Percentiles rank a stretch among this genome's conserved stretches.
Conservation (phyloP, 1,140 invertebrate genomes). For the Drosophila quadrilineata region DNA sequence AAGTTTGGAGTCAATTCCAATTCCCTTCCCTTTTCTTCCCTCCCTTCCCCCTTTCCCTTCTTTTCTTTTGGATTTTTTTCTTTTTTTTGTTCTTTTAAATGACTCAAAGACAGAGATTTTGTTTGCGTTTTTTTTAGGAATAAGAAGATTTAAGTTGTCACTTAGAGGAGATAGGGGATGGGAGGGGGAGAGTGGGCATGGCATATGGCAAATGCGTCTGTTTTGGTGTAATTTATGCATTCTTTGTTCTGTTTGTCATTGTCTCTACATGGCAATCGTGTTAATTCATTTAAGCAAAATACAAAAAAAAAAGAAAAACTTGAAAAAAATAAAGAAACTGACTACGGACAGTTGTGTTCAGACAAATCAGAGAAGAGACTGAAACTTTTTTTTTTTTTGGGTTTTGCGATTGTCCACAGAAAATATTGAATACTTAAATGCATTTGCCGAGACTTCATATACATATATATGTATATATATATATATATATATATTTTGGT, state of each 20-base stretch:
- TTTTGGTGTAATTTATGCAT: slow-evolving; percentile 66
- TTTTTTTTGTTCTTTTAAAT: slow-evolving; percentile 47
- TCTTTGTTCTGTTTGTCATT: slow-evolving; percentile 61
- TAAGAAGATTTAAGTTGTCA: slow-evolving; percentile 6
- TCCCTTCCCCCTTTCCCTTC: too few relatives aligned
- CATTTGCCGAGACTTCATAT: slow-evolving; percentile 52
- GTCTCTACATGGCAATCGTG: slow-evolving; percentile 48
- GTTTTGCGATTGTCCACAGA: slow-evolving; percentile 41
- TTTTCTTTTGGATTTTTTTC: too few relatives aligned
- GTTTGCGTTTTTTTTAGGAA: too few relatives aligned
- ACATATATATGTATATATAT: too few relatives aligned
- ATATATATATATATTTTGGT: too few relatives aligned
- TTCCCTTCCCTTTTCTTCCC: too few relatives aligned
- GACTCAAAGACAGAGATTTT: slow-evolving; percentile 51
- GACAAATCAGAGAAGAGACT: slow-evolving; percentile 10
- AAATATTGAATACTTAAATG: slow-evolving; percentile 62
- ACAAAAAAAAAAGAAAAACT: slow-evolving; percentile 30
- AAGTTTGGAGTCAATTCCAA: slow-evolving; percentile 27
- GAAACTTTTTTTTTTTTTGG: too few relatives aligned
- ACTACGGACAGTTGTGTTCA: too few relatives aligned
- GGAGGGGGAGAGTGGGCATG: not conserved
- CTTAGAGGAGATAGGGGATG: not conserved
- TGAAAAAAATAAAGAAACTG: slow-evolving; percentile 27
- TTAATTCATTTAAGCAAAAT: slow-evolving; percentile 58
- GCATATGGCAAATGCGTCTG: slow-evolving; percentile 23